Evolutionary conservation across 2,113 vertebrate genomes (phyloP).

Genomic region (Chauna torquata): DNA sequence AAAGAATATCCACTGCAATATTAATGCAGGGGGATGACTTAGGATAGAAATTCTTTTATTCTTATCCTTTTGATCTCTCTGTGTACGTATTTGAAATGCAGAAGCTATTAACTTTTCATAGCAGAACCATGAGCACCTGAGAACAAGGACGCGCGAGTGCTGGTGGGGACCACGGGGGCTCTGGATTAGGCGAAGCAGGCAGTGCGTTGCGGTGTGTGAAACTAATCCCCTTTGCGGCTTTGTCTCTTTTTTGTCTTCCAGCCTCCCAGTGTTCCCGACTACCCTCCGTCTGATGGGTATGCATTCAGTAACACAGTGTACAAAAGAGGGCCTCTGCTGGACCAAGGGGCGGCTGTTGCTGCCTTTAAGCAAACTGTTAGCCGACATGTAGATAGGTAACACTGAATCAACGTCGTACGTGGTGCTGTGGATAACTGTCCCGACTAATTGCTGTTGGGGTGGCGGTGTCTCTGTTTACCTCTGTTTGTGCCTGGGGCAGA

Average conservation of each 20-base stretch:
- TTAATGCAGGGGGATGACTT: not conserved
- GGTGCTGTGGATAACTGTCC: slow-evolving; percentile 80
- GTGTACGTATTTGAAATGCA: not conserved
- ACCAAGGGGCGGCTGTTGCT: slow-evolving; percentile 81
- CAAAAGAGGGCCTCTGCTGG: slow-evolving; percentile 80
- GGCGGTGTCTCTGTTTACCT: not conserved
- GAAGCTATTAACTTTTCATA: slow-evolving; percentile 31
- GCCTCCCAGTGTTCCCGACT: slow-evolving; percentile 75
- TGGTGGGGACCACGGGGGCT: not conserved
- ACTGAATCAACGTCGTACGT: not conserved
- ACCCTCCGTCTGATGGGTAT: slow-evolving; percentile 81
- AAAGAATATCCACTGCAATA: not conserved
- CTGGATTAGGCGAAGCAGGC: not conserved
- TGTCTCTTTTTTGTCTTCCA: slow-evolving; percentile 67
- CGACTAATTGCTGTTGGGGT: not conserved
- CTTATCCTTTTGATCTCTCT: slow-evolving; percentile 12
- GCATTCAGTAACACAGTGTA: slow-evolving; percentile 74
- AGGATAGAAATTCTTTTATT: not conserved
- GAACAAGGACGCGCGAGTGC: not conserved
- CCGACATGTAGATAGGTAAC: slow-evolving; percentile 88
- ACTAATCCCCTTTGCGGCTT: not conserved
- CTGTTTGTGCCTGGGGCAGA: not conserved
- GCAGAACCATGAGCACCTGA: not conserved
- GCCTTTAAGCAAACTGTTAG: slow-evolving; percentile 86
- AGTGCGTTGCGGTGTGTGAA: not conserved